Evolutionary conservation across 2,888 invertebrate genomes (phyloP).

Genomic region (Lypha dubia): DNA sequence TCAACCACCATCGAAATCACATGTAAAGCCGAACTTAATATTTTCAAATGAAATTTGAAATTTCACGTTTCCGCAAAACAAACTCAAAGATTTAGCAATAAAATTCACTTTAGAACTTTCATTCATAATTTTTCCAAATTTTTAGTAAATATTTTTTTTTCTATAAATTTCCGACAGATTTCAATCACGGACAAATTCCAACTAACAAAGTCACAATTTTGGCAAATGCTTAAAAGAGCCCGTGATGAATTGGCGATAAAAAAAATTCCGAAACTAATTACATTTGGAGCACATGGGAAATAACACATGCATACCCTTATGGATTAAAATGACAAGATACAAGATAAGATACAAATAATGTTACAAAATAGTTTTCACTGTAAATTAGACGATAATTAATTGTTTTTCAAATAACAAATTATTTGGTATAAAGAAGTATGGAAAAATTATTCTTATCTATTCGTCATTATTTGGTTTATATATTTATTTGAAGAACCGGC

Average conservation of each 20-base stretch:
- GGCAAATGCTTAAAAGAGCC: neutral
- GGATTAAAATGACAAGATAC: conserved; percentile 4
- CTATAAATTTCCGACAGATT: neutral
- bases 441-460: neutral
- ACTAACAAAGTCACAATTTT: neutral
- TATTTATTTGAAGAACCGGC: no score
- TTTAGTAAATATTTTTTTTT: neutral
- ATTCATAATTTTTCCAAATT: conserved; percentile 17
- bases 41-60: neutral
- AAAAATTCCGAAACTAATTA: neutral
- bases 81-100: neutral
- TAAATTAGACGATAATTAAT: neutral
- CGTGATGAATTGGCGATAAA: neutral
- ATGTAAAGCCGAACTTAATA: neutral
- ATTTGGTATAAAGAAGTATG: neutral
- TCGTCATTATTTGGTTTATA: no score
- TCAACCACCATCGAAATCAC: conserved; percentile 54
- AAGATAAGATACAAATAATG: neutral
- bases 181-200: neutral
- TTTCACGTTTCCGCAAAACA: neutral
- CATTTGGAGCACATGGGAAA: neutral
- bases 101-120: conserved; percentile 10
- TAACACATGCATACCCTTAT: neutral
- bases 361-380: neutral
- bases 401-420: neutral